A percentile compares a stretch with the other conserved stretches of the same genome.
These are phyloP conservation scores for Dissostichus mawsoni DNA, from an alignment of 2,113 vertebrate species.

Conservation along the genomic window DNA sequence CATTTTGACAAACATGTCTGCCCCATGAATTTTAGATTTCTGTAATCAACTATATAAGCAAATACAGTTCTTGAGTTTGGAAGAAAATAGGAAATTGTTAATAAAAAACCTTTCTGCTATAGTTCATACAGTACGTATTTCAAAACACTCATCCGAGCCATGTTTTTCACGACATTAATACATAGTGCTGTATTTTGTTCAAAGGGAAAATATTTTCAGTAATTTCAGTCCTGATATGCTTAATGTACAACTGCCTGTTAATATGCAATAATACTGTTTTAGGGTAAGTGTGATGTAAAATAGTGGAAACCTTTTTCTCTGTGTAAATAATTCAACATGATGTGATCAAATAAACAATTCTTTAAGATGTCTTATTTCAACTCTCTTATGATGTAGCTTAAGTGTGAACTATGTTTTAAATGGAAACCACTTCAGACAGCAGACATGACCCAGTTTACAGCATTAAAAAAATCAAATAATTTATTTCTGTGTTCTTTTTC, in stretches of 20 bases:
- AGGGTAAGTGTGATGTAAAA: slow-evolving; percentile 58
- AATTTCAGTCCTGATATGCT: slow-evolving; percentile 28
- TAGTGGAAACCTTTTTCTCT: slow-evolving; percentile 40
- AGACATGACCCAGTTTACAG: slow-evolving; percentile 70
- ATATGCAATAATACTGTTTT: slow-evolving; percentile 65
- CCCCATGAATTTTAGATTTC: not conserved
- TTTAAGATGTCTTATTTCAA: slow-evolving; percentile 35
- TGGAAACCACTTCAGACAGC: slow-evolving; percentile 43
- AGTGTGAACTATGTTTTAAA: not conserved
- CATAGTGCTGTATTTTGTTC: slow-evolving; percentile 15
- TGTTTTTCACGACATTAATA: not conserved
- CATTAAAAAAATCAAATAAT: slow-evolving; percentile 83
- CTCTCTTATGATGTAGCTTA: not conserved
- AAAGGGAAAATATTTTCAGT: slow-evolving; percentile 23
- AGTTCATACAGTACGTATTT: not conserved
- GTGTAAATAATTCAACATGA: slow-evolving; percentile 55
- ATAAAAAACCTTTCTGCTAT: not conserved
- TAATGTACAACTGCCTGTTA: slow-evolving; percentile 59
- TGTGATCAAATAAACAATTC: slow-evolving; percentile 65
- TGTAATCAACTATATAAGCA: not conserved
- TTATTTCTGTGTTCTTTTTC: slow-evolving; percentile 82
- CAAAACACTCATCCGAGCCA: slow-evolving; percentile 13
- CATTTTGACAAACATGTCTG: not conserved
- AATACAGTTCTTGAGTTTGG: not conserved
- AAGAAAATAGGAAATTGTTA: not conserved